These are phyloP conservation scores for Hypothenemus hampei DNA, from an alignment of 1,140 invertebrate genomes.

Conservation along the genomic window DNA sequence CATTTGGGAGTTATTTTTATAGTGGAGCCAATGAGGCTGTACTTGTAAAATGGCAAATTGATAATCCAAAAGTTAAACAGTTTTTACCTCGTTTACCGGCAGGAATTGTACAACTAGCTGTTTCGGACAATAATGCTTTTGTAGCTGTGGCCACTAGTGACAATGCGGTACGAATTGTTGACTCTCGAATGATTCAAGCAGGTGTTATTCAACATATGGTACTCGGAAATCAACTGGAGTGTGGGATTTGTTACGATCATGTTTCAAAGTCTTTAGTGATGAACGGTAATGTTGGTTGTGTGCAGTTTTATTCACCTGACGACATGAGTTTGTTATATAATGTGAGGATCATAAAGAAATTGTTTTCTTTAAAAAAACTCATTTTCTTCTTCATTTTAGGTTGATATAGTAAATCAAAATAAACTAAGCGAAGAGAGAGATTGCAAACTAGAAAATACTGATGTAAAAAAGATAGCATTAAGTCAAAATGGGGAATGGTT, in stretches of 20 bases:
- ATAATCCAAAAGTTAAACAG: constrained; percentile 51
- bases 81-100: constrained; percentile 67
- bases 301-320: constrained; percentile 73
- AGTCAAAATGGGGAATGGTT: constrained; percentile 69
- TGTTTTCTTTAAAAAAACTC: too few relatives aligned
- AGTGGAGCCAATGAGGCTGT: constrained; percentile 76
- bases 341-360: constrained; percentile 60
- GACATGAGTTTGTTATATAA: constrained; percentile 66
- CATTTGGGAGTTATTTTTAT: constrained; percentile 61
- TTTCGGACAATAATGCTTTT: constrained; percentile 60
- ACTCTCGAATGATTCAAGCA: constrained; percentile 53
- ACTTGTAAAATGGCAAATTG: constrained; percentile 71
- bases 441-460: constrained; percentile 58
- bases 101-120: constrained; percentile 61
- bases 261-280: constrained; percentile 62
- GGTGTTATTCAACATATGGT: constrained; percentile 66
- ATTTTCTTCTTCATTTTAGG: too few relatives aligned
- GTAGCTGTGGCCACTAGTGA: constrained; percentile 66
- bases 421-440: constrained; percentile 60
- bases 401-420: constrained; percentile 73
- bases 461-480: constrained; percentile 64
- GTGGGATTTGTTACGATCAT: constrained; percentile 64
- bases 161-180: constrained; percentile 69
- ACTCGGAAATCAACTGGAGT: constrained; percentile 55
- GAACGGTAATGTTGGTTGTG: constrained; percentile 71